These are phyloP conservation scores for Rostratula benghalensis DNA, from an alignment of 2,113 vertebrate genomes.

Conservation along the genomic window DNA sequence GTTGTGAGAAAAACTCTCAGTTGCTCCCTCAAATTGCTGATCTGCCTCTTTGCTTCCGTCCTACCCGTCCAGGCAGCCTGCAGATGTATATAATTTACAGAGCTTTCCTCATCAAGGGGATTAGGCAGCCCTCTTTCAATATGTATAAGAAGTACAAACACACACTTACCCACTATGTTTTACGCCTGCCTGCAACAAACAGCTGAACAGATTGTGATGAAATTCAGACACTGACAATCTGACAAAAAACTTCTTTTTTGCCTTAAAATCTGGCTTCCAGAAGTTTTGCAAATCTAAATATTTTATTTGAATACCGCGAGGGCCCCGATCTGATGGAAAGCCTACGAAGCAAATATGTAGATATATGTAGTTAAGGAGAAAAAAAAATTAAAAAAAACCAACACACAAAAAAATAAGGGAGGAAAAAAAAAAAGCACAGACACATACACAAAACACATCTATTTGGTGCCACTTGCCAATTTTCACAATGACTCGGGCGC, in stretches of 20 bases:
- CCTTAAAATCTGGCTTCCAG: slow-evolving; percentile 79
- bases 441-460: not conserved
- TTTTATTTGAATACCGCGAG: slow-evolving; percentile 74
- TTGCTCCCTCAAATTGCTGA: not conserved
- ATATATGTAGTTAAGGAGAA: slow-evolving; percentile 40
- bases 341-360: slow-evolving; percentile 76
- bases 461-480: slow-evolving; percentile 65
- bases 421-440: not conserved
- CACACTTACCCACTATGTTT: slow-evolving; percentile 70
- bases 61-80: not conserved
- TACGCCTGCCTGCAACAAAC: slow-evolving; percentile 80
- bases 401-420: too few relatives aligned
- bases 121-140: slow-evolving; percentile 72
- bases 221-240: slow-evolving; percentile 81
- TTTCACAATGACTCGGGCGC: slow-evolving; percentile 39
- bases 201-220: slow-evolving; percentile 82
- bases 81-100: slow-evolving; percentile 65
- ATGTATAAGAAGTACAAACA: slow-evolving; percentile 77
- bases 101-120: slow-evolving; percentile 70
- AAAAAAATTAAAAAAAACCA: too few relatives aligned
- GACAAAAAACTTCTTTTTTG: slow-evolving; percentile 77
- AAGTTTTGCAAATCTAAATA: slow-evolving; percentile 80
- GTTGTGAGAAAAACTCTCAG: not conserved
- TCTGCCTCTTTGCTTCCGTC: slow-evolving; percentile 17
- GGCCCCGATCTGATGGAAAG: slow-evolving; percentile 73